Base-by-base conservation (phyloP, 2,888 invertebrate genomes). In the Teinopalpus imperialis region DNA sequence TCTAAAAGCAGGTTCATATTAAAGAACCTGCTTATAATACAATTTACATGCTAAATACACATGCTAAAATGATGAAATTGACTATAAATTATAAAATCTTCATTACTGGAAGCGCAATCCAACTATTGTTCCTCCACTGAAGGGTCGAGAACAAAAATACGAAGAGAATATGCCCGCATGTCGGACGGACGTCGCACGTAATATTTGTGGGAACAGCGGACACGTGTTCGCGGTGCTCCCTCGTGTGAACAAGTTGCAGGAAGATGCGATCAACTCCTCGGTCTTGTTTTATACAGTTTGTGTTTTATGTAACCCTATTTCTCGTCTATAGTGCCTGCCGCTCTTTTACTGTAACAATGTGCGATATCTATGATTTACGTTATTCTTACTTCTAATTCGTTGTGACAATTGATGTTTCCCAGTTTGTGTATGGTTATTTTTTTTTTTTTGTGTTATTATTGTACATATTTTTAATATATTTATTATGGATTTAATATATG, bases 81-180 rank as follows among this genome's bases (percentile, higher is more conserved):
- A n/a, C 12, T 18, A 13, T 27, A 45, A 34, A 23, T 23, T 40
- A 21, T 14, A 10, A 8, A 18, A 35, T 20, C 10, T 40, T 26
- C 9, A 6, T 40, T 24, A 23, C 30, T 43, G 20, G 42, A 40
- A 48, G 37, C 36, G 46, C 46, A 50, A 50, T 43, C 40, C 34
- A 34, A 27, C 32, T 21, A 41, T 39, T 37, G 41, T 46, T 27
- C 32, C 9, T 39, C 21, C 14, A 45, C 30, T 36, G 46, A 52
- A 40, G 43, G 49, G 31, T 46, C 39, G 39, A 34, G 43, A 45
- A 43, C 37, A 39, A 46, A 43, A 39, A 39, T 49, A 47, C 27
- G 30, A 48, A 47, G 52, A 69, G 70, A 81, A 81, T 81, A 69
- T 59, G 66, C 82, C 81, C 82, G 82, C 82, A 82, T 82, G 66